These are phyloP conservation scores for Dendrocincla fuliginosa DNA, from an alignment of 2,797 vertebrate species.

Conservation along the genomic window DNA sequence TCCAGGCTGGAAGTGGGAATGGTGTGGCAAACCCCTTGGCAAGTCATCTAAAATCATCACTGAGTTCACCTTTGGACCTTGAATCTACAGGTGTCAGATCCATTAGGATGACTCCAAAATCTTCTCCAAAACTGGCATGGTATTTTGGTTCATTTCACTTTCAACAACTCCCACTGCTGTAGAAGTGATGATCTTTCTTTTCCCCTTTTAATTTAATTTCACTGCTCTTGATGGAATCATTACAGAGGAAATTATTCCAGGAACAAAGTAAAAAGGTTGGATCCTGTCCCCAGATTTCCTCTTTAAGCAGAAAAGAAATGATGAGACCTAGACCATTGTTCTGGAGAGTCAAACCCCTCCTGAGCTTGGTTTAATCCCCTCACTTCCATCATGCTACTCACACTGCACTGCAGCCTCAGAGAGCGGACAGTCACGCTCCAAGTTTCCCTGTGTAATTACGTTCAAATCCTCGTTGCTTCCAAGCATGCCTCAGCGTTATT, in stretches of 20 bases:
- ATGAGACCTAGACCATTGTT: not conserved
- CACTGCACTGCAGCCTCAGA: not conserved
- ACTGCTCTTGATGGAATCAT: not conserved
- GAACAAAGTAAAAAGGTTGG: not conserved
- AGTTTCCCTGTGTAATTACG: not conserved
- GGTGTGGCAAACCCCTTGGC: not conserved
- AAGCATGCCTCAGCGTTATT: constrained; percentile 43
- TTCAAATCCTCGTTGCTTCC: constrained; percentile 2
- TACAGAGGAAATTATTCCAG: not conserved
- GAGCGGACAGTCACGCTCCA: not conserved
- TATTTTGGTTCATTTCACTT: not conserved
- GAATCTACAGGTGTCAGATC: accelerated
- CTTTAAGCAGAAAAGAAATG: not conserved
- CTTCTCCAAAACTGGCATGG: not conserved
- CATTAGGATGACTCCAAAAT: not conserved
- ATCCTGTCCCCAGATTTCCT: accelerated
- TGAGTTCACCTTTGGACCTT: not conserved
- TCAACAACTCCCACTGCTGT: not conserved
- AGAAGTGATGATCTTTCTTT: not conserved
- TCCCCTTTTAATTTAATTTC: not conserved
- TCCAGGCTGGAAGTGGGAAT: not conserved
- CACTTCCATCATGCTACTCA: not conserved
- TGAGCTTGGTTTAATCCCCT: not conserved
- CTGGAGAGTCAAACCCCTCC: not conserved
- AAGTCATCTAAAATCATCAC: accelerated